Conservation (phyloP, 2,888 invertebrate genomes). For the Nycteola revayana region DNA sequence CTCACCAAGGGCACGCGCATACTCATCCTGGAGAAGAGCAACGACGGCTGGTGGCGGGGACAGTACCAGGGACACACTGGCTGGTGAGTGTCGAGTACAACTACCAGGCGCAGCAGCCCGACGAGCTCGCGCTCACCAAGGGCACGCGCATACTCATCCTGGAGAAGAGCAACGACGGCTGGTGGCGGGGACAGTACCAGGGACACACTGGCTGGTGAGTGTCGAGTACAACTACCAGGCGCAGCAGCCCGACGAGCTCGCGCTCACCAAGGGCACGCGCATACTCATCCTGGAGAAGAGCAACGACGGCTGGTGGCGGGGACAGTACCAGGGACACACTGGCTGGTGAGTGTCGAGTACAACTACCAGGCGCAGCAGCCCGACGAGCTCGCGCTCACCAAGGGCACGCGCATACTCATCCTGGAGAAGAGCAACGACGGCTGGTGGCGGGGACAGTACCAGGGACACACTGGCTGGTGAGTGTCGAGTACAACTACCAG, state of each 20-base stretch:
- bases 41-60: slow-evolving; percentile 99
- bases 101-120: slow-evolving; percentile 95
- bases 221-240: too few species aligned
- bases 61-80: slow-evolving; percentile 84
- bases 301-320: slow-evolving; percentile 99
- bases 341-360: slow-evolving; percentile 86
- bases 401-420: slow-evolving; percentile 96
- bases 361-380: too few species aligned
- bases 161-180: slow-evolving; percentile 99
- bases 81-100: slow-evolving; percentile 91
- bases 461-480: slow-evolving; percentile 81
- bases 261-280: slow-evolving; percentile 95
- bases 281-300: slow-evolving; percentile 98
- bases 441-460: slow-evolving; percentile 98
- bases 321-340: slow-evolving; percentile 85
- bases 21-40: slow-evolving; percentile 97
- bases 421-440: slow-evolving; percentile 99
- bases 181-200: slow-evolving; percentile 97
- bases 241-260: slow-evolving; percentile 98
- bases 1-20: slow-evolving; percentile 97
- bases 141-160: slow-evolving; percentile 96
- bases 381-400: slow-evolving; percentile 96
- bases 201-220: slow-evolving; percentile 80
- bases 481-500: too few species aligned
- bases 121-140: slow-evolving; percentile 96